Conservation (phyloP, 1,140 invertebrate genomes). For the Drosophila pseudoobscura region DNA sequence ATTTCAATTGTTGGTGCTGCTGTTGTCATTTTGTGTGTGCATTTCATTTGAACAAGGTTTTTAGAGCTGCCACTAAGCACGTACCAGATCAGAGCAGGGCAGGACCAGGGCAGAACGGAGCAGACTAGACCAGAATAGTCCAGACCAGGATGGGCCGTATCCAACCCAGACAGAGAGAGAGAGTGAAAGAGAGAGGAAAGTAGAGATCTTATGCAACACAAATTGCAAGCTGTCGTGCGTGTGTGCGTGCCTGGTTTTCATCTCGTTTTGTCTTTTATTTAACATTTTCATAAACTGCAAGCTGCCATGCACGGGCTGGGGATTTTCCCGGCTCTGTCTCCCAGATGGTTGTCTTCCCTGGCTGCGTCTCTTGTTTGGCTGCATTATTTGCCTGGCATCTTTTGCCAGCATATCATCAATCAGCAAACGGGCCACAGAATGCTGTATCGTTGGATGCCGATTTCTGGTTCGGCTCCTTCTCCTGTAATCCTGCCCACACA, state of each 20-base stretch:
- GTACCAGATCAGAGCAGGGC: conserved; percentile 5
- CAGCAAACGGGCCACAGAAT: conserved; percentile 30
- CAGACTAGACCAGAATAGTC: conserved; percentile 10
- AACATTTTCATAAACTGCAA: conserved; percentile 50
- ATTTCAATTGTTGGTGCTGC: conserved; percentile 58
- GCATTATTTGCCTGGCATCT: conserved; percentile 49
- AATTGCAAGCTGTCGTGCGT: conserved; percentile 35
- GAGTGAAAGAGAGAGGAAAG: too few relatives aligned
- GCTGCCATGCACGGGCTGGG: not conserved
- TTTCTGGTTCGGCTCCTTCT: not conserved
- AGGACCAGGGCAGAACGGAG: too few relatives aligned
- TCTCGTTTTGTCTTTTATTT: conserved; percentile 50
- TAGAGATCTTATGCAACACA: conserved; percentile 34
- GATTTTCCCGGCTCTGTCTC: not conserved
- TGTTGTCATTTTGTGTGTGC: conserved; percentile 44
- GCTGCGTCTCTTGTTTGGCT: conserved; percentile 3
- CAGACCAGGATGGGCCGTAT: not conserved
- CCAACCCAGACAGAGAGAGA: too few relatives aligned
- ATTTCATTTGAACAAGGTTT: conserved; percentile 46
- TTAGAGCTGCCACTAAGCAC: conserved; percentile 40
- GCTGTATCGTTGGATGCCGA: not conserved
- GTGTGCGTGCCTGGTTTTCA: conserved; percentile 33
- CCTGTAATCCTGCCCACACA: conserved; percentile 23
- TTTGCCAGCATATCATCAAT: conserved; percentile 66
- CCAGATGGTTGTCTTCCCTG: too few relatives aligned